phyloP scores from a whole-genome alignment of 2,113 vertebrate genomes.

The Danionella cerebrum region DNA sequence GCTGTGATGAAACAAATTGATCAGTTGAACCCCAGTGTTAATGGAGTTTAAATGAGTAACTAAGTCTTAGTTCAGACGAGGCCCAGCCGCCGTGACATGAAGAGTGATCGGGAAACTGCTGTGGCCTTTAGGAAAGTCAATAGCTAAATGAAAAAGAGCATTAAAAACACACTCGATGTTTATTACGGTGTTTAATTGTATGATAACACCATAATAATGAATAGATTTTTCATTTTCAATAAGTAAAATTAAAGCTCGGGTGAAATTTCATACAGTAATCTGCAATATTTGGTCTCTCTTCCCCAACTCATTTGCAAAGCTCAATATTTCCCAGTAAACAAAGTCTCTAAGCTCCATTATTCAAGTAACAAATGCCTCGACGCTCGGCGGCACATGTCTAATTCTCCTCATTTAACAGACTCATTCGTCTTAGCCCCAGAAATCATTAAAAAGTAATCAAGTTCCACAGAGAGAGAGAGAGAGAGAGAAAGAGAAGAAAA shows the following conservation, averaged over 20 bases:
- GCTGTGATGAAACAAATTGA: too few relatives aligned
- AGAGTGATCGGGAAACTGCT: not conserved
- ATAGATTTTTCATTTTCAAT: not conserved
- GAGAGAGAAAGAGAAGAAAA: slow-evolving; percentile 11
- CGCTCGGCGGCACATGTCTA: slow-evolving; percentile 59
- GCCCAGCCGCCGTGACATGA: not conserved
- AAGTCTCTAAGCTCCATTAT: slow-evolving; percentile 59
- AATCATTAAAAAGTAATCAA: slow-evolving; percentile 79
- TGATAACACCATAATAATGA: not conserved
- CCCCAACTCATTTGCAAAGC: slow-evolving; percentile 28
- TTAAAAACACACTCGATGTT: not conserved
- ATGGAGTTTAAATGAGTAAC: not conserved
- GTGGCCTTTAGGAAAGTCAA: not conserved
- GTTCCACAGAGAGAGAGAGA: slow-evolving; percentile 42
- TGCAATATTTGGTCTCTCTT: slow-evolving; percentile 19
- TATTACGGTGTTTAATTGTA: not conserved
- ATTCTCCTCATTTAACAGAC: slow-evolving; percentile 69
- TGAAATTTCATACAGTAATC: not conserved
- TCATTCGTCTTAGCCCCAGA: slow-evolving; percentile 69
- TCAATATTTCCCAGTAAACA: slow-evolving; percentile 56
- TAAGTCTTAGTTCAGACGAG: not conserved
- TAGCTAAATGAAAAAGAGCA: not conserved
- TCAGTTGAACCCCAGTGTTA: not conserved
- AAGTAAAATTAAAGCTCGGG: not conserved
- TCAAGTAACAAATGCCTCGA: slow-evolving; percentile 62